A percentile compares a stretch with the other conserved stretches of the same genome.
Conservation (phyloP, 2,888 invertebrate genomes). For the Drosophila neotestacea region DNA sequence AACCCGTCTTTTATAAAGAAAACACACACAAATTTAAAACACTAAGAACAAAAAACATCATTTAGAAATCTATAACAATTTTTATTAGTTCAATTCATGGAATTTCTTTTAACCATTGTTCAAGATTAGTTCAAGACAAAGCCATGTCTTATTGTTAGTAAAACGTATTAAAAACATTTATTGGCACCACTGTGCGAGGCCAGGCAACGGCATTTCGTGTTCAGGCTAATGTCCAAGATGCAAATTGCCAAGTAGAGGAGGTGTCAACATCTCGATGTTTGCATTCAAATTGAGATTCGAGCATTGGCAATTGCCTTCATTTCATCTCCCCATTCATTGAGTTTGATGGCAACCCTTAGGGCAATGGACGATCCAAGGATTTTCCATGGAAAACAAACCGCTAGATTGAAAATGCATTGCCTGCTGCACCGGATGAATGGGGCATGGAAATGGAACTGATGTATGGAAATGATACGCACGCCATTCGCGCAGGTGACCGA, state of each 20-base stretch:
- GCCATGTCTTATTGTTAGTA: not conserved
- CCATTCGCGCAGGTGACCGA: conserved; percentile 70
- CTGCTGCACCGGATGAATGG: conserved; percentile 51
- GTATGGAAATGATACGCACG: conserved; percentile 61
- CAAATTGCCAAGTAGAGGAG: conserved; percentile 47
- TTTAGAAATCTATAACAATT: no score
- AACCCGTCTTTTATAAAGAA: no score
- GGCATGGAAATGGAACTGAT: conserved; percentile 39
- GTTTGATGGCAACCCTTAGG: conserved; percentile 5
- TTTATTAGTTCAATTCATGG: no score
- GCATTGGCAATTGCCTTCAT: not conserved
- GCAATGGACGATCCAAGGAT: conserved; percentile 70
- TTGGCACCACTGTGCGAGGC: conserved; percentile 51
- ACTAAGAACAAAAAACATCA: no score
- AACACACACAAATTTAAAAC: no score
- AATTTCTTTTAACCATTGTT: no score
- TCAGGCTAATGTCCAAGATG: conserved; percentile 35
- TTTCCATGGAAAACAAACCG: conserved; percentile 67
- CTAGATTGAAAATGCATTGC: conserved; percentile 41
- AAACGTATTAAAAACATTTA: not conserved
- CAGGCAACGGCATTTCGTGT: conserved; percentile 56
- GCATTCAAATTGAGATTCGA: conserved; percentile 47
- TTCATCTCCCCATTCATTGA: not conserved
- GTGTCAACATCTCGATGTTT: conserved; percentile 54
- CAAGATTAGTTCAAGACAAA: not conserved